These are phyloP conservation scores for Telmatherina bonti DNA, from an alignment of 2,797 vertebrate species.

Conservation along the genomic window DNA sequence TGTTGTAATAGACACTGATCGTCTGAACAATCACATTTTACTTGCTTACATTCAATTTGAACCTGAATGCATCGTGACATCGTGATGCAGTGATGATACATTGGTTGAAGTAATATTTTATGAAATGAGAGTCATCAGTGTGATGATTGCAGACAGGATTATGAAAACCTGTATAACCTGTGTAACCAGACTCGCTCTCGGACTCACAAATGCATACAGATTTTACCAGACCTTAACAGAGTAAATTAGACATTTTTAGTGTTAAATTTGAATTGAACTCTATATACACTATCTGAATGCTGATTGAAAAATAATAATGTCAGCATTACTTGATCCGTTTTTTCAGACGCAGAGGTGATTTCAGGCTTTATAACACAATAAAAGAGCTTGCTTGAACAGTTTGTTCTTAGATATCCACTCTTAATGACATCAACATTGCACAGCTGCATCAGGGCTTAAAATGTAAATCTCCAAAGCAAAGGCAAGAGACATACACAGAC, in stretches of 20 bases:
- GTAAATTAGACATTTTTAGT: slow-evolving; percentile 26
- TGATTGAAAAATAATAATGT: slow-evolving; percentile 38
- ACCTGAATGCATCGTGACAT: slow-evolving; percentile 15
- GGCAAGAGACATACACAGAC: neutral
- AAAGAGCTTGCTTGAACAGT: neutral
- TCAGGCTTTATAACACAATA: slow-evolving; percentile 7
- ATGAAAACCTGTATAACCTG: neutral
- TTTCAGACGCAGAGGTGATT: neutral
- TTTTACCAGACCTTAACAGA: slow-evolving; percentile 5
- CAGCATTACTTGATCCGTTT: slow-evolving; percentile 14
- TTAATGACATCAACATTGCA: neutral
- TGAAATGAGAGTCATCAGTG: slow-evolving; percentile 8
- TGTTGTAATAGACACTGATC: neutral
- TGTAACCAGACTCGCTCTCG: neutral
- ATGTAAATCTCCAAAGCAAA: neutral
- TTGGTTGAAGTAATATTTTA: slow-evolving; percentile 6
- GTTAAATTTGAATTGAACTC: slow-evolving; percentile 45
- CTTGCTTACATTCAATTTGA: neutral
- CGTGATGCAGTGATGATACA: slow-evolving; percentile 19
- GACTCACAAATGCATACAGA: neutral
- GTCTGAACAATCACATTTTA: neutral
- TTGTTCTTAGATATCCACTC: neutral
- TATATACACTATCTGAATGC: slow-evolving; percentile 31
- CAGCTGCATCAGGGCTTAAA: neutral
- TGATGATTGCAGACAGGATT: slow-evolving; percentile 18